Evolutionary conservation across 2,113 vertebrate genomes (phyloP).

Genomic region (Tympanuchus pallidicinctus): DNA sequence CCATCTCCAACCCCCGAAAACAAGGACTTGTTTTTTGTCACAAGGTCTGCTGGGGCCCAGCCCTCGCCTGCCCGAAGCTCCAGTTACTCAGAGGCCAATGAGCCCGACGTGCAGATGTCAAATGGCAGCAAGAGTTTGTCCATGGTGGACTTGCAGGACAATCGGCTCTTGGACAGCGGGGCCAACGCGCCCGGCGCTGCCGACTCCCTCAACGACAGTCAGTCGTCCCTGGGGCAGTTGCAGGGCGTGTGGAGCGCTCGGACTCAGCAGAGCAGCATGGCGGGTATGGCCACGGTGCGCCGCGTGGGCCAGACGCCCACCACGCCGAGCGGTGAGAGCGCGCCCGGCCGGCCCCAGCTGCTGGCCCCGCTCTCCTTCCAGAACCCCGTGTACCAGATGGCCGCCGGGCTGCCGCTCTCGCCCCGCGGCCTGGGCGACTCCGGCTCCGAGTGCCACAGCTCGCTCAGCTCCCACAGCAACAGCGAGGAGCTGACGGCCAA

Average conservation of each 20-base stretch:
- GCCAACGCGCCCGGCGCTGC: constrained; percentile 64
- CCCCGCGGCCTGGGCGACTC: constrained; percentile 92
- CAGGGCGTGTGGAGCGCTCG: constrained; percentile 85
- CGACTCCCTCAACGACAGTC: constrained; percentile 83
- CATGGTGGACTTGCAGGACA: constrained; percentile 98
- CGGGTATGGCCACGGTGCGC: constrained; percentile 87
- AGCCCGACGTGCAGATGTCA: constrained; percentile 92
- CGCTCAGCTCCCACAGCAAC: constrained; percentile 98
- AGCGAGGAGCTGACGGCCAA: constrained; percentile 86
- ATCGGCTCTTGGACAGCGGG: constrained; percentile 86
- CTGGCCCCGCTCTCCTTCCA: constrained; percentile 96
- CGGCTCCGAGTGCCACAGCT: constrained; percentile 96
- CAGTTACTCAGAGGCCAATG: constrained; percentile 97
- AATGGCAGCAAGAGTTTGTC: constrained; percentile 98
- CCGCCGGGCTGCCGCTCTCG: constrained; percentile 91
- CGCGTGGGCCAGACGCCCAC: constrained; percentile 87
- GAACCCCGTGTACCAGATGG: constrained; percentile 99
- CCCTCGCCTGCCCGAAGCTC: constrained; percentile 96
- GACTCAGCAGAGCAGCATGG: constrained; percentile 79
- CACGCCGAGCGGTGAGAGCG: constrained; percentile 82
- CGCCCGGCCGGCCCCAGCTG: constrained; percentile 90
- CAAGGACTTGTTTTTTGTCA: constrained; percentile 99
- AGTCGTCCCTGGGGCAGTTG: constrained; percentile 76
- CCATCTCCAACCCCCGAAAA: constrained; percentile 99
- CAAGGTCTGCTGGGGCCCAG: constrained; percentile 93